Conservation (phyloP, 2,888 invertebrate species). For the Cerastis leucographa region DNA sequence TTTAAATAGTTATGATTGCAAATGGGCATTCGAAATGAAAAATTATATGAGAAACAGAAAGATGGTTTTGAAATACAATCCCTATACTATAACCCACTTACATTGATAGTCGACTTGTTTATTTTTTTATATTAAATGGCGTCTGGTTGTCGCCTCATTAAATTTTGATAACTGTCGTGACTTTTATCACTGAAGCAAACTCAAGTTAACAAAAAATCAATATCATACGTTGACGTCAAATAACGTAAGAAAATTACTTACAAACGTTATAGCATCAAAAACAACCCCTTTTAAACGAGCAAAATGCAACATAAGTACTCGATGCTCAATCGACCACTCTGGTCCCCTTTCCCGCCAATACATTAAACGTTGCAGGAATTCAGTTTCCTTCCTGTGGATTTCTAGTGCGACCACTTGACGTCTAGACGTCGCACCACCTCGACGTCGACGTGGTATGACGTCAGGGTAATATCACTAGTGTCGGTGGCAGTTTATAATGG, state of each 20-base stretch:
- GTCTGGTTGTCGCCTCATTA: too few relatives aligned
- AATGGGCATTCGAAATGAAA: too few relatives aligned
- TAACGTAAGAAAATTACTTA: not conserved
- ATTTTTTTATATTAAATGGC: too few relatives aligned
- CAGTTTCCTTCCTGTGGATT: slow-evolving; percentile 26
- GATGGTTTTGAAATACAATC: too few relatives aligned
- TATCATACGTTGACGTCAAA: not conserved
- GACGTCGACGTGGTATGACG: slow-evolving; percentile 28
- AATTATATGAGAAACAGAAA: too few relatives aligned
- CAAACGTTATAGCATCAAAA: not conserved
- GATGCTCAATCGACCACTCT: not conserved
- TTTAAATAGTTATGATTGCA: too few relatives aligned
- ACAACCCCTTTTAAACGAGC: not conserved
- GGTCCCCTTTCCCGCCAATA: not conserved
- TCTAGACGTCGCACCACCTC: slow-evolving; percentile 16
- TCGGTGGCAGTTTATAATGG: slow-evolving; percentile 30
- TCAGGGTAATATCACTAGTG: slow-evolving; percentile 37
- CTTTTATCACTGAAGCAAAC: too few relatives aligned
- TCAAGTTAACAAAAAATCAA: not conserved
- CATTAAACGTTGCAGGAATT: slow-evolving; percentile 8
- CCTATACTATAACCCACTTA: too few relatives aligned
- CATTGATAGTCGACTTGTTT: too few relatives aligned
- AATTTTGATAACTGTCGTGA: too few relatives aligned
- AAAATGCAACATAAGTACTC: not conserved
- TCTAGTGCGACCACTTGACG: slow-evolving; percentile 39